Evolutionary conservation across 1,140 invertebrate genomes (phyloP).

Genomic region (Whitmania pigra): DNA sequence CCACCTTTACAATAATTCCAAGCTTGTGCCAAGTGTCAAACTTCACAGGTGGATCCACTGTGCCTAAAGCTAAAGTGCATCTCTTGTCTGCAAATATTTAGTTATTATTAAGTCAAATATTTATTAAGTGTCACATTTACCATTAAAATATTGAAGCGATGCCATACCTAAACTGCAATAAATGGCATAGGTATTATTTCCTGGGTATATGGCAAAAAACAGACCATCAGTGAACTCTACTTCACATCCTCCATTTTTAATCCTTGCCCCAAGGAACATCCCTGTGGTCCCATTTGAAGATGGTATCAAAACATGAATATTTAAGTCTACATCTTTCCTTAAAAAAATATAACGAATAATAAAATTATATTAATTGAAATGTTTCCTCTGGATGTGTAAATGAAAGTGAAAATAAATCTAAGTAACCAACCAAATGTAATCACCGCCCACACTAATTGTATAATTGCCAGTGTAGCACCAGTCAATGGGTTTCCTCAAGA

Average conservation of each 20-base stretch:
- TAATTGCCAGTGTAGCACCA: no score
- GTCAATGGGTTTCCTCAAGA: not conserved
- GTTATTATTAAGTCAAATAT: no score
- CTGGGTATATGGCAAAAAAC: conserved; percentile 17
- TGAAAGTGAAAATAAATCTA: not conserved
- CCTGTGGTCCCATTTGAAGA: conserved; percentile 16
- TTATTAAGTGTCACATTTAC: no score
- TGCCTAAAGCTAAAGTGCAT: no score
- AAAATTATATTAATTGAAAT: not conserved
- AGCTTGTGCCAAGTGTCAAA: no score
- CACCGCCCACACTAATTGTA: no score
- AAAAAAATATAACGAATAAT: no score
- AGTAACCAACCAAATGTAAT: not conserved
- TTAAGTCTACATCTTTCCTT: conserved; percentile 14
- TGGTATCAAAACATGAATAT: conserved; percentile 10
- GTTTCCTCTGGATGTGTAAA: not conserved
- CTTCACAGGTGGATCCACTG: no score
- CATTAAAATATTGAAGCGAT: not conserved
- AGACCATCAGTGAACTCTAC: conserved; percentile 12
- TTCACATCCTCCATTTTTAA: conserved; percentile 20
- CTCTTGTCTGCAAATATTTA: no score
- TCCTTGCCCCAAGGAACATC: conserved; percentile 14
- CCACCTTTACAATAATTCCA: no score
- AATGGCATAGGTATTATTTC: conserved; percentile 4
- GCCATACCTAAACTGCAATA: conserved; percentile 4